A percentile compares a stretch with the other conserved stretches of the same genome.
phyloP scores from a whole-genome alignment of 1,140 invertebrate genomes.

The Orchesella cincta region DNA sequence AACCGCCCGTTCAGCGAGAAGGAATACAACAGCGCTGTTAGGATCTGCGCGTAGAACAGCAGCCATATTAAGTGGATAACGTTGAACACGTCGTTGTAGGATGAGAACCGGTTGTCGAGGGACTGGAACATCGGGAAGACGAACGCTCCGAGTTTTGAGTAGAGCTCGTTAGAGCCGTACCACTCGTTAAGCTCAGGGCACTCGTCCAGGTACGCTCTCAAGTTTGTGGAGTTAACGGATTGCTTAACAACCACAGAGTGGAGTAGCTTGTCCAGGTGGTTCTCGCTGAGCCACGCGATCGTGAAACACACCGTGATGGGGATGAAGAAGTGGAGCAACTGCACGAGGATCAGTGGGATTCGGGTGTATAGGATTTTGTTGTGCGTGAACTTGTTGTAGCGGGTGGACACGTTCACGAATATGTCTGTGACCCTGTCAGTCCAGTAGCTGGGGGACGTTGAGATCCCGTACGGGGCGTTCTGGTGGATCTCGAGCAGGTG shows the following conservation, averaged over 20 bases:
- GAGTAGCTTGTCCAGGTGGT: background rate
- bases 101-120: background rate
- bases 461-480: background rate
- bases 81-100: background rate
- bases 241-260: background rate
- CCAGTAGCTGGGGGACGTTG: background rate
- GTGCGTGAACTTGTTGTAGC: background rate
- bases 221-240: background rate
- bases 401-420: background rate
- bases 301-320: background rate
- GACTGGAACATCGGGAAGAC: background rate
- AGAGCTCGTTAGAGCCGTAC: background rate
- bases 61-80: background rate
- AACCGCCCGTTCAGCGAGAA: background rate
- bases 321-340: background rate
- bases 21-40: background rate
- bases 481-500: background rate
- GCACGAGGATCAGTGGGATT: background rate
- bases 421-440: background rate
- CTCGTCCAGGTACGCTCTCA: background rate
- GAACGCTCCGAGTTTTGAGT: background rate
- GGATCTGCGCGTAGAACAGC: conserved; percentile 7
- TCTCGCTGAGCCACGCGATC: background rate
- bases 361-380: background rate
- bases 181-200: background rate